phyloP scores from a whole-genome alignment of 2,888 invertebrate genomes.

The Zhuqinia jingwanae region DNA sequence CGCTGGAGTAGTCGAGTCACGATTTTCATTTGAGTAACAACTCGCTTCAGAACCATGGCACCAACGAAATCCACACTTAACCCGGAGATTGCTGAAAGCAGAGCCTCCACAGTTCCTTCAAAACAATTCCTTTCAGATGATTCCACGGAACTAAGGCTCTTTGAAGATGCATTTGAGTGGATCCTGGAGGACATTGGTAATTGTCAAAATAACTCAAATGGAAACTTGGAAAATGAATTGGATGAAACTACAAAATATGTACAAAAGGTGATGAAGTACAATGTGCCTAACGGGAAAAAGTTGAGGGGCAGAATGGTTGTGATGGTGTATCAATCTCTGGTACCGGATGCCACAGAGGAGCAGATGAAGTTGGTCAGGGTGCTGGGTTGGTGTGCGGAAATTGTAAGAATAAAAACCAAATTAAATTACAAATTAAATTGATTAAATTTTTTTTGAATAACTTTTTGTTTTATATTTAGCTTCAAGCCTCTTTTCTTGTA shows the following conservation, averaged over 20 bases:
- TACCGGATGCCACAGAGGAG: constrained; percentile 80
- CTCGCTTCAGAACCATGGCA: too few species aligned
- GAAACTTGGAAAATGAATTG: neutral
- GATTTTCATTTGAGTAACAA: too few species aligned
- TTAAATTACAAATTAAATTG: neutral
- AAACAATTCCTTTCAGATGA: too few species aligned
- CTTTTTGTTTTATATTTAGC: constrained; percentile 79
- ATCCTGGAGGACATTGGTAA: neutral
- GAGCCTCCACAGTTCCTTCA: too few species aligned
- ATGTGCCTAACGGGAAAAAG: constrained; percentile 69
- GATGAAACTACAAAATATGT: neutral
- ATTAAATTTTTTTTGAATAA: neutral
- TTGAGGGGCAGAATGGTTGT: constrained; percentile 77
- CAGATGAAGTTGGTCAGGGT: constrained; percentile 81
- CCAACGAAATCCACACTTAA: too few species aligned
- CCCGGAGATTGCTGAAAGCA: too few species aligned
- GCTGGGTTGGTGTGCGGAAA: constrained; percentile 80
- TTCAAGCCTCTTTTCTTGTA: constrained; percentile 83
- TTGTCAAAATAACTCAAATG: neutral
- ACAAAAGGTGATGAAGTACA: constrained; percentile 37
- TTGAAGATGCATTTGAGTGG: neutral
- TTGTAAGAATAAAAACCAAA: constrained; percentile 31
- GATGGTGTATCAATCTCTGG: constrained; percentile 75
- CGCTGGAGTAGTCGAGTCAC: too few species aligned
- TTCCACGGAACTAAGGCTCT: neutral